Base-by-base conservation (phyloP, 1,140 invertebrate species). In the Linepithema humile region DNA sequence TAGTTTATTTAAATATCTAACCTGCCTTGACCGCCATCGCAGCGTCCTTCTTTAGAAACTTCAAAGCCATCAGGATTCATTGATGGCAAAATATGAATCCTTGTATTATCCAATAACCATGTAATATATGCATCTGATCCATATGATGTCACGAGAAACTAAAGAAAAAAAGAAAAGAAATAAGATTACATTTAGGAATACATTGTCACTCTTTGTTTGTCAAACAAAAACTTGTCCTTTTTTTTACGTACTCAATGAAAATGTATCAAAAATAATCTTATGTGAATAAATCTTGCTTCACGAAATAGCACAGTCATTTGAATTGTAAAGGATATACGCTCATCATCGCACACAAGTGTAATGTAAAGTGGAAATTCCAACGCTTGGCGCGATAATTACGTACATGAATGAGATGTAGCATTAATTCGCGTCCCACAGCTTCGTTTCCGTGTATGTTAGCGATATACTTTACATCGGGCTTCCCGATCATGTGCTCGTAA, bases 51-150 rank as follows among this genome's bases (percentile, higher is more conserved):
- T 85, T 96, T 96, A 1, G 98, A 97, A 3, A 97, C 96, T 84
- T 98, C 97, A 91, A 97, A 98, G 3, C 98, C 98, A 92, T 99
- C 98, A 0, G 98, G 98, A 92, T 98, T 98, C 97, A 98, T 97
- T 3, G 97, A 98, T 2, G 98, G 98, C 94, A 99, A 96, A 87
- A 99, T 97, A 91, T 99, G 98, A 85, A 99, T 97, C 80, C 98
- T 95, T 0, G 98, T 98, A 90, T 98, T 98, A 91, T 98, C 97
- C 90, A 99, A 92, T 48, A 99, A 93, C 96, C 97, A 98, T 88
- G 96, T 96, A 40, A 98, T 96, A 89, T 97, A 98, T 26, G 96
- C 95, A 94, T 98, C 97, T 5, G 95, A 95, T 48, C 96, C 95
- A 90, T 98, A 98, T 88, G 96, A 97, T 40, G 96, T 97, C 50